Percentiles rank a stretch among this genome's conserved stretches.
Conservation (phyloP, 2,797 vertebrate genomes). For the Rhinophrynus dorsalis region DNA sequence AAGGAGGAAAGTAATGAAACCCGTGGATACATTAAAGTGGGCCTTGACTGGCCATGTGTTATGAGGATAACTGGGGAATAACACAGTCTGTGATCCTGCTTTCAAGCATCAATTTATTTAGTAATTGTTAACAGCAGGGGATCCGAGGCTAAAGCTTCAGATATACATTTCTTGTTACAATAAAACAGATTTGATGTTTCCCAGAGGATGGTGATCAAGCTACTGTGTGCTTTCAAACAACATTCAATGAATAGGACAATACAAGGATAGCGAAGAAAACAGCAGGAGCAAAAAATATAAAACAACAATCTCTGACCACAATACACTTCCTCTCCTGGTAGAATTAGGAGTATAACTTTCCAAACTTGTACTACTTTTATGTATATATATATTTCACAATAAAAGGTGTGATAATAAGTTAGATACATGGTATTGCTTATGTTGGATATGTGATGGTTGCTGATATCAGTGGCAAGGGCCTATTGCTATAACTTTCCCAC, state of each 20-base stretch:
- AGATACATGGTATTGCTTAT: too few relatives aligned
- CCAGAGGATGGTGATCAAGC: neutral
- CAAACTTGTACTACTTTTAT: too few relatives aligned
- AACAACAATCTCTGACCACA: neutral
- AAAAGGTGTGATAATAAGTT: too few relatives aligned
- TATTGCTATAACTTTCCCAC: too few relatives aligned
- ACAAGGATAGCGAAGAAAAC: neutral
- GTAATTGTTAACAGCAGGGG: slow-evolving; percentile 33
- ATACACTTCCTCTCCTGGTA: neutral
- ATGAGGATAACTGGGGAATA: slow-evolving; percentile 41
- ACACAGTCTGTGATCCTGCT: slow-evolving; percentile 34
- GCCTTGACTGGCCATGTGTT: slow-evolving; percentile 36
- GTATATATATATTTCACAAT: too few relatives aligned
- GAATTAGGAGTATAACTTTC: too few relatives aligned
- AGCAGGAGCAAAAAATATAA: neutral
- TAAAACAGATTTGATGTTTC: slow-evolving; percentile 26
- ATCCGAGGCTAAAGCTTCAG: slow-evolving; percentile 1
- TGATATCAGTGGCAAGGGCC: too few relatives aligned
- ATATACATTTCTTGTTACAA: slow-evolving; percentile 13
- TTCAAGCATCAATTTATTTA: slow-evolving; percentile 30
- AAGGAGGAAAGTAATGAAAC: slow-evolving; percentile 9
- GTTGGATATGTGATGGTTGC: too few relatives aligned
- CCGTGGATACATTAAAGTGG: slow-evolving; percentile 18
- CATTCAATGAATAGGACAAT: neutral
- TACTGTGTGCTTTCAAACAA: neutral